Base-by-base conservation (phyloP, 2,113 vertebrate genomes). In the Pandion haliaetus region DNA sequence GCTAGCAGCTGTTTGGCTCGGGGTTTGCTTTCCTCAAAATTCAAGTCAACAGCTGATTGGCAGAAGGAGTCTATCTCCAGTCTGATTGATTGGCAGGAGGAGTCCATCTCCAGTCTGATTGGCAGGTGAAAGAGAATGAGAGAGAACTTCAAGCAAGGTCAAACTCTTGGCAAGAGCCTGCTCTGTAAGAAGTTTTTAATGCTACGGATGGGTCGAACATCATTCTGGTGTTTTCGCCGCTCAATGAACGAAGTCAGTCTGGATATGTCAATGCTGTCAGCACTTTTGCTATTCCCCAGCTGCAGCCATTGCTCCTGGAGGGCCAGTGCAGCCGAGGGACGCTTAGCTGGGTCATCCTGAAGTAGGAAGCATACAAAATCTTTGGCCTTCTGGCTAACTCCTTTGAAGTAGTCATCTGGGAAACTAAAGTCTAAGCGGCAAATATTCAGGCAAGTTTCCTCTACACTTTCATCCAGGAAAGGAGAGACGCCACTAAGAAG, bases 371-470 rank as follows among this genome's bases (percentile, higher is more conserved):
- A 98, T 96, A 99, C 98, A 82, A 99, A 99, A 96, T 99, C 99
- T 97, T 99, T 99, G 96, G 99, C 99, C 55, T 98, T 98, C 98
- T 99, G 99, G 98, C 99, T 99, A 91, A 99, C 99, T 62, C 99
- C 99, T 96, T 98, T 98, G 97, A 99, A 99, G 98, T 99, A 99
- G 97, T 99, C 99, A 88, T 99, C 98, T 95, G 99, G 99, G 98
- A 99, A 99, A 97, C 99, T 99, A 98, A 99, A 99, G 99, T 99
- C 99, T 95, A 99, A 98, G 88, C 99, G 99, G 98, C 99, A 99
- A 99, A 99, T 99, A 98, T 99, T 99, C 94, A 99, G 98, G 98
- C 99, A 99, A 73, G 99, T 99, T 98, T 99, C 99, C 96, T 99
- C 99, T 77, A 99, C 98, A 4, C 99, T 99, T 98, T 99, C 99